These are phyloP conservation scores for Lysandra bellargus DNA, from an alignment of 2,888 invertebrate species.

Conservation along the genomic window DNA sequence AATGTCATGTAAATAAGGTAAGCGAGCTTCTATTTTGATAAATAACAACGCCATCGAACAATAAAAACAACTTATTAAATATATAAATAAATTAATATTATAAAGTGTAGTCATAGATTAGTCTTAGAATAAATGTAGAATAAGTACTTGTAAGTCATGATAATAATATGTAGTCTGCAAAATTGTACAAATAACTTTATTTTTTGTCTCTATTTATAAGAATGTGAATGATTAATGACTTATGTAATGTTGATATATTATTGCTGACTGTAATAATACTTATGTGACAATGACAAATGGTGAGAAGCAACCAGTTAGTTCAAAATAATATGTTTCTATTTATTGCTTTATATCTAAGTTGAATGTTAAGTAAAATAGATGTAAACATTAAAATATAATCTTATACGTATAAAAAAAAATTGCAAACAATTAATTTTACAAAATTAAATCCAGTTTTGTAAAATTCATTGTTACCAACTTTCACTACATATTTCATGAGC, in stretches of 20 bases:
- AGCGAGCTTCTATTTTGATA: slow-evolving; percentile 2
- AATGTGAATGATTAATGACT: background rate
- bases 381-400: background rate
- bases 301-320: background rate
- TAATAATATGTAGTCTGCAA: slow-evolving; percentile 17
- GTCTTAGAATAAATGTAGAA: background rate
- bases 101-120: background rate
- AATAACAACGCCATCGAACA: slow-evolving; percentile 19
- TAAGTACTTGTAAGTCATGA: background rate
- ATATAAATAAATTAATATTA: background rate
- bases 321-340: background rate
- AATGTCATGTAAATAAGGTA: slow-evolving; percentile 3
- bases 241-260: background rate
- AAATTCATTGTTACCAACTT: background rate
- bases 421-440: background rate
- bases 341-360: slow-evolving; percentile 1
- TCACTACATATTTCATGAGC: background rate
- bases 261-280: background rate
- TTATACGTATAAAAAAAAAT: too few relatives aligned
- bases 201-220: background rate
- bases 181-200: slow-evolving; percentile 6
- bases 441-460: background rate
- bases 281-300: slow-evolving; percentile 6
- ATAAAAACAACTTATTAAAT: background rate
- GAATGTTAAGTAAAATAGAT: slow-evolving; percentile 1